Base-by-base conservation (phyloP, 2,113 vertebrate genomes). In the Cervus canadensis region DNA sequence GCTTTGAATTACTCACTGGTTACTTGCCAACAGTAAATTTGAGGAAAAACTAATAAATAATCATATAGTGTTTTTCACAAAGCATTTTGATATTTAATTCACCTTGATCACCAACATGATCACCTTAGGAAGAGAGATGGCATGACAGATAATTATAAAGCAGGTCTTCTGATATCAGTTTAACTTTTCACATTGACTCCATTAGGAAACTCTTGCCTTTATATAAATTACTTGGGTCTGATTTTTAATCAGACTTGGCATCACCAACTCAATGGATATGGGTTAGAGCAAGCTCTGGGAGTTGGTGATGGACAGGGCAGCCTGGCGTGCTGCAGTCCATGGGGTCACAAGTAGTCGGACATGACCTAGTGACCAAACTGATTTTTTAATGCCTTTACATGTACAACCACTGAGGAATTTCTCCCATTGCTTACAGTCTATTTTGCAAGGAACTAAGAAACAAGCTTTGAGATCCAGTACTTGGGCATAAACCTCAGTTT, bases 401-500 rank as follows among this genome's bases (percentile, higher is more conserved):
- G 10, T 76, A 36, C 40, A 81, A 2, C 23, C 36, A 50, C 23
- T 56, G 33, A 94, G 71, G 52, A 87, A 52, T 11, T 82, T n/a
- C 9, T 95, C 93, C 88, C 50, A 8, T 64, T 87, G 28, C 17
- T 85, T 40, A 7, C 0, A 60, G 21, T 76, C 50, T 90, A 12
- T 64, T 97, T 92, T 94, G 7, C 33, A 96, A 96, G 52, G 21
- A 97, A 83, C 19, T 60, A 15, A 76, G 23, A 33, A 93, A 83
- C 4, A 92, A 26, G 14, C 78, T 64, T 96, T 92, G 28, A 76
- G 40, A 82, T 67, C 28, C 23, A 78, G 59, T 7, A 16, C 3
- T 7, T 7, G 85, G 23, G 33, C 6, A 71, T 85, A 94, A 85
- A 56, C 81, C n/a, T 91, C 78, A 89, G 9, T 48, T 84, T 89